Conservation (phyloP, 2,888 invertebrate genomes). For the Drosophila nigricruria region DNA sequence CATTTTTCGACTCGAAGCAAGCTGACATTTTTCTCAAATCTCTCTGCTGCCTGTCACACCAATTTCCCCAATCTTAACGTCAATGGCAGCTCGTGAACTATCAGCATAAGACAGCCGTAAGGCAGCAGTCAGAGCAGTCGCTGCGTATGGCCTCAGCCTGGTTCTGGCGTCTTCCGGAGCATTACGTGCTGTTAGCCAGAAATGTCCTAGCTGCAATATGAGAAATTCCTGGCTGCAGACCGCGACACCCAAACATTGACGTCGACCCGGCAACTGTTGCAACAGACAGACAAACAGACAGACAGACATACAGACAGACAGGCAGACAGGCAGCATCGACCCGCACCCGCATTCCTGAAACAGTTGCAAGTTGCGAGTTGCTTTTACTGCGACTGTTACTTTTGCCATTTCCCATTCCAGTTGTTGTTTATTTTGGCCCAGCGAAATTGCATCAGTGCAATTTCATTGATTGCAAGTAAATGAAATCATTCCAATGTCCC, state of each 20-base stretch:
- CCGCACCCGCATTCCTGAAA: constrained; percentile 20
- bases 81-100: constrained; percentile 54
- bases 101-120: constrained; percentile 30
- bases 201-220: constrained; percentile 56
- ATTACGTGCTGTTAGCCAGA: constrained; percentile 57
- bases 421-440: constrained; percentile 67
- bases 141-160: not conserved
- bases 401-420: constrained; percentile 35
- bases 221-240: constrained; percentile 59
- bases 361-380: constrained; percentile 35
- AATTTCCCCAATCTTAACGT: constrained; percentile 40
- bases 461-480: constrained; percentile 82
- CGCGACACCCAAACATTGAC: constrained; percentile 31
- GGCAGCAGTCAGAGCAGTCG: constrained; percentile 22
- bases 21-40: constrained; percentile 76
- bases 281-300: constrained; percentile 53
- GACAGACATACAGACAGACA: constrained; percentile 28
- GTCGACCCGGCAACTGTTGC: constrained; percentile 35
- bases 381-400: constrained; percentile 59
- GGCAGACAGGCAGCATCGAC: not conserved
- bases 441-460: constrained; percentile 79
- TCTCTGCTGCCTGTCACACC: constrained; percentile 41
- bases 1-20: constrained; percentile 59
- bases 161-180: constrained; percentile 23
- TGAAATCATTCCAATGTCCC: constrained; percentile 71